Base-by-base conservation (phyloP, 2,888 invertebrate species). In the Byasa hedistus region DNA sequence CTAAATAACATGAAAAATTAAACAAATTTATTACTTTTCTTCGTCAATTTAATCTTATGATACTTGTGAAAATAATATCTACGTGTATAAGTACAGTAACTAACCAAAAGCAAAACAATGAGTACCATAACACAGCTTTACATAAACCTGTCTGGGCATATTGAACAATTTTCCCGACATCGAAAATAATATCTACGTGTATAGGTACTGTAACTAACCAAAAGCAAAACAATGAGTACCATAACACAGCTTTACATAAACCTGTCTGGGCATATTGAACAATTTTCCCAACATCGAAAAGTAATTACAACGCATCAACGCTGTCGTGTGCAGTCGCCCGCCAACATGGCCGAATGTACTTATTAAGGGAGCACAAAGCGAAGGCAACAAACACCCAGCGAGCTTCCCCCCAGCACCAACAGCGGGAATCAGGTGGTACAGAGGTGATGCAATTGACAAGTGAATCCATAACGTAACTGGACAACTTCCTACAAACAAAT, bases 281-380 rank as follows among this genome's bases (percentile, higher is more conserved):
- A 76, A 72, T 75, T 73, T 71, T 70, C 70, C 72, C 67, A 23
- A 64, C 61, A 70, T 73, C 71, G 69, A 72, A 75, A 76, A 79
- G 78, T 79, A 80, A 80, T 79, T 79, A 80, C 77, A 72, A 71
- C 75, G 74, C 76, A 77, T 78, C 78, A 75, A 68, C 73, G 73
- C 74, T 78, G 77, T 76, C 76, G 73, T 71, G 73, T 72, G 76
- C 79, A 79, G 69, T 71, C 73, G 69, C 73, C 69, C 72, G 69
- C 74, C 73, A 74, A 73, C 75, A 73, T 71, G 73, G 73, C 75
- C 72, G 73, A 75, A 73, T 75, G 75, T 76, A 73, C 75, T 77
- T 75, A 76, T 77, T 76, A 76, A 75, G 70, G 68, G 72, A 70
- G 73, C 72, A 76, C 79, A 79, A 78, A 78, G 76, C 74, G 67